phyloP scores from a whole-genome alignment of 2,888 invertebrate genomes.

The Thyatira batis region DNA sequence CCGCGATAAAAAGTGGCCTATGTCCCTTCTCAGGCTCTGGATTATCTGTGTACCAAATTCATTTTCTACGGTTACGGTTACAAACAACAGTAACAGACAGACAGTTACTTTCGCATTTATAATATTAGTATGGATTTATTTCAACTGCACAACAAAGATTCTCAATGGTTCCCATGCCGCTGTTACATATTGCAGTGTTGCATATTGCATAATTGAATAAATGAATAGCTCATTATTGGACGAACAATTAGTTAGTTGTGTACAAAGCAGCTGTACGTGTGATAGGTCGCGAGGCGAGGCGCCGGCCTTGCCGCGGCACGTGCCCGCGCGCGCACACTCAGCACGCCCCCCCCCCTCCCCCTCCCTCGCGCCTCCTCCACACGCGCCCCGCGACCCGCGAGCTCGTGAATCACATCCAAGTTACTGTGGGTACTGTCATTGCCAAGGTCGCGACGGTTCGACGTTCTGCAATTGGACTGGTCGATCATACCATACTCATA shows the following conservation, averaged over 20 bases:
- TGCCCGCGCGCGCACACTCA: conserved; percentile 2
- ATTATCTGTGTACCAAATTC: too few species aligned
- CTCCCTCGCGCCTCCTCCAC: conserved; percentile 13
- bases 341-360: conserved; percentile 22
- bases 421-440: conserved; percentile 32
- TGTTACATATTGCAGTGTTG: too few species aligned
- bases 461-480: conserved; percentile 16
- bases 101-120: too few species aligned
- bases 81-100: too few species aligned
- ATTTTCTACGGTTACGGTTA: too few species aligned
- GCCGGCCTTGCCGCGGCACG: background rate
- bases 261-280: background rate
- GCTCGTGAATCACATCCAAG: background rate
- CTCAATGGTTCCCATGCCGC: too few species aligned
- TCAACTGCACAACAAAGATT: too few species aligned
- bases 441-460: conserved; percentile 38
- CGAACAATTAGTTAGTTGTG: background rate
- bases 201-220: background rate
- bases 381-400: conserved; percentile 20
- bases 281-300: background rate
- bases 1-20: too few species aligned
- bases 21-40: too few species aligned
- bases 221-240: background rate
- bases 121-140: too few species aligned
- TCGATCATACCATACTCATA: conserved; percentile 5